Percentiles rank a stretch among this genome's conserved stretches.
Conservation (phyloP, 2,113 vertebrate species). For the Myotis lucifugus region DNA sequence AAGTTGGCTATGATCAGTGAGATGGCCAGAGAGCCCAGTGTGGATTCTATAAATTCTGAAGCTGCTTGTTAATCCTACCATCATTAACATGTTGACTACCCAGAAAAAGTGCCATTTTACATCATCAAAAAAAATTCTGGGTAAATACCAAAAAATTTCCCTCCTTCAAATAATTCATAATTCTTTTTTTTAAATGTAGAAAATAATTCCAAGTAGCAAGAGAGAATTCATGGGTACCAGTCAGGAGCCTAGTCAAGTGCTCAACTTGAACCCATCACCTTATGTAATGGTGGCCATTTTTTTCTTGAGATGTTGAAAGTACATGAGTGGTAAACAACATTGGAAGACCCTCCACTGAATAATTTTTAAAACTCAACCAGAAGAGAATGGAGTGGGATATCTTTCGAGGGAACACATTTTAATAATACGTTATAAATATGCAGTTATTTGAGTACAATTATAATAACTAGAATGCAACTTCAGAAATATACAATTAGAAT, state of each 20-base stretch:
- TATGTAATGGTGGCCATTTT: background rate
- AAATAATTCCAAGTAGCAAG: background rate
- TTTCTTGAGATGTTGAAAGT: background rate
- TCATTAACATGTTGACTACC: background rate
- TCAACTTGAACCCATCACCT: background rate
- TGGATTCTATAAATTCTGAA: background rate
- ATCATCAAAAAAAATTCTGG: background rate
- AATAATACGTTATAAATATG: background rate
- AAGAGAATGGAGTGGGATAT: background rate
- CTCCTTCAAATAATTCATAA: background rate
- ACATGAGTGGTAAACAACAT: background rate
- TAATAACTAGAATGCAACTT: background rate
- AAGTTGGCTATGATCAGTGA: background rate
- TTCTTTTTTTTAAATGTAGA: background rate
- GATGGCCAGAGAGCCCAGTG: background rate
- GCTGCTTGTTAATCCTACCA: background rate
- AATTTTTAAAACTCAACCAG: background rate
- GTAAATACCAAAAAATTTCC: background rate
- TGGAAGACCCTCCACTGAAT: background rate
- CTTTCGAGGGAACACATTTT: background rate
- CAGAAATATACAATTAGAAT: background rate
- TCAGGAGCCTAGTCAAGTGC: background rate
- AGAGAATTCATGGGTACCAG: background rate
- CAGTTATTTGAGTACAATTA: background rate
- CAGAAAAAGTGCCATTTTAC: background rate